Evolutionary conservation across 2,797 vertebrate genomes (phyloP).

Genomic region (Danio jaintianensis): DNA sequence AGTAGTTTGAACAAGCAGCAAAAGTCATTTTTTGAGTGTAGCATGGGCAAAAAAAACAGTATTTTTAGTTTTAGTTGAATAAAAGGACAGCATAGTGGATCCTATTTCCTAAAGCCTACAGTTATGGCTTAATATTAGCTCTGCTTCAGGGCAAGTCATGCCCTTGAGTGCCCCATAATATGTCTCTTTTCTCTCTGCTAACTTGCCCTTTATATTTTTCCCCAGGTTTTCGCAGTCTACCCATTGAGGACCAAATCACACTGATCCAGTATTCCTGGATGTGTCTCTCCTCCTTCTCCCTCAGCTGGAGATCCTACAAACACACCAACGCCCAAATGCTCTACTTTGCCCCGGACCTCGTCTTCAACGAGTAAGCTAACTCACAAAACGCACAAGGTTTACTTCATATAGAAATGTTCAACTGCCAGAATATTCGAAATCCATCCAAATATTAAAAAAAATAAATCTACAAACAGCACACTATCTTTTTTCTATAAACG

Average conservation of each 20-base stretch:
- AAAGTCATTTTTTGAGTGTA: no score
- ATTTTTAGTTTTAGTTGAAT: not conserved
- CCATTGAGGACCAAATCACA: slow-evolving; percentile 99
- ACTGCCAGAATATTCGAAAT: slow-evolving; percentile 5
- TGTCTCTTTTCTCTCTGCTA: slow-evolving; percentile 7
- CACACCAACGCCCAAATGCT: slow-evolving; percentile 98
- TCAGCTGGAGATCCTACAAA: slow-evolving; percentile 99
- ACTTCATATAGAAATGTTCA: slow-evolving; percentile 6
- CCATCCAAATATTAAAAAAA: not conserved
- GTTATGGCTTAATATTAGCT: slow-evolving; percentile 38
- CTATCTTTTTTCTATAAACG: not conserved
- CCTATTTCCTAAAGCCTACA: slow-evolving; percentile 7
- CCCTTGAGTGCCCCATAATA: slow-evolving; percentile 9
- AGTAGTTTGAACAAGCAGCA: no score
- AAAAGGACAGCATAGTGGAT: slow-evolving; percentile 18
- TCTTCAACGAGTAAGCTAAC: slow-evolving; percentile 96
- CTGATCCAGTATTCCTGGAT: slow-evolving; percentile 99
- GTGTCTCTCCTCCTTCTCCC: slow-evolving; percentile 98
- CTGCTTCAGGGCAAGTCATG: slow-evolving; percentile 24
- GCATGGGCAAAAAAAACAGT: not conserved
- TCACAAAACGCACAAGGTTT: not conserved
- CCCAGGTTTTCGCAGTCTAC: slow-evolving; percentile 95
- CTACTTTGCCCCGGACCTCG: slow-evolving; percentile 97
- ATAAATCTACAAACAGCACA: not conserved
- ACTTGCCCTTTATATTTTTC: slow-evolving; percentile 14